Evolutionary conservation across 2,888 invertebrate species (phyloP), one percentile per base, ranked within the genome.

Genomic region (Alloplasta piceator): DNA sequence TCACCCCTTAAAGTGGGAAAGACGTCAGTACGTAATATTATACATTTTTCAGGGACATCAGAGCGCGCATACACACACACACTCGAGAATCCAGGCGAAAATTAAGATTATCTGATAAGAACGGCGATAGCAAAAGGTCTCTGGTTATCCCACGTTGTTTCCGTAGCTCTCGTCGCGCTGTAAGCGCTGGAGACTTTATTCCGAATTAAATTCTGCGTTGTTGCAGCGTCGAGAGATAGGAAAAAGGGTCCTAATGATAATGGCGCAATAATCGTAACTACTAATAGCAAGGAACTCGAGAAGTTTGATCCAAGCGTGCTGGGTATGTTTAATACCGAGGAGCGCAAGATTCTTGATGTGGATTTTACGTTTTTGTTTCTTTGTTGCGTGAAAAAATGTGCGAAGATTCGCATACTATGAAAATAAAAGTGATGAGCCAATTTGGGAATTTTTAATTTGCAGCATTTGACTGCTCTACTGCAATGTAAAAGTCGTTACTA

Each of bases 81-180:
- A 48, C 56, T 9, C 64, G 85, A 81, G 88, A 87, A 87, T 87
- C 87, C 85, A 85, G 86, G 66, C 74, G 78, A 87, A 87, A 89
- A 89, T 89, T 89, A 89, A 89, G 89, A 89, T 89, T 86, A 85
- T 80, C 85, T 86, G 89, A 89, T 89, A 89, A 86, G 85, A 56
- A 56, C n/a, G 68, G 16, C 12, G 83, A 36, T 41, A 38, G 26
- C 39, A 61, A 60, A 46, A 63, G 10, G 41, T 64, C 63, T 41
- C 56, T 41, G 68, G 16, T 38, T 14, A 38, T 39, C 16, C 41
- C 5, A 9, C 43, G 9, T n/a, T 63, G 6, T 46, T 46, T 48
- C 14, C 10, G 36, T 26, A 58, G 12, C 36, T 12, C 36, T 58
- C 5, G 12, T 7, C 14, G 9, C 58, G 36, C 55, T 36, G 38